Conservation (phyloP, 2,113 vertebrate species). For the Halichoeres trimaculatus region DNA sequence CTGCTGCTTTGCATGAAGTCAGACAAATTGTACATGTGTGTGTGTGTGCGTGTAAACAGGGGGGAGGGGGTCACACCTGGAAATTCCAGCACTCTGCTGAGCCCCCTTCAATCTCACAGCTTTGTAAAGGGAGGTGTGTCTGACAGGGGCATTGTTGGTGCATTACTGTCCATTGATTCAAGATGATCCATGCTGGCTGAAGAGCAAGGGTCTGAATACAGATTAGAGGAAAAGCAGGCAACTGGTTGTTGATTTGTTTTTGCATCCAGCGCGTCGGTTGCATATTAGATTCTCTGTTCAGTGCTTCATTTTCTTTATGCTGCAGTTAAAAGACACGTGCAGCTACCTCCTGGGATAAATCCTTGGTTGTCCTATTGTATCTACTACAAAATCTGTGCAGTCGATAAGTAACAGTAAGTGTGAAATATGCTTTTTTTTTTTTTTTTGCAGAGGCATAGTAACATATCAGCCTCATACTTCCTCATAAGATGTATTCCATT, state of each 20-base stretch:
- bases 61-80: constrained; percentile 27
- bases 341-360: not conserved
- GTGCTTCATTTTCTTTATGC: too few relatives aligned
- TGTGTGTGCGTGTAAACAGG: not conserved
- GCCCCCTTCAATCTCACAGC: constrained; percentile 22
- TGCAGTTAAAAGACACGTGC: not conserved
- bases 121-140: constrained; percentile 15
- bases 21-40: constrained; percentile 21
- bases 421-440: not conserved
- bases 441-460: not conserved
- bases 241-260: constrained; percentile 26
- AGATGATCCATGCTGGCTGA: constrained; percentile 35
- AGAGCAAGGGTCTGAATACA: constrained; percentile 43
- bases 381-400: not conserved
- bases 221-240: constrained; percentile 19
- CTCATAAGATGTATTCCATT: constrained; percentile 23
- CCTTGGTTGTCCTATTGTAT: not conserved
- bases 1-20: constrained; percentile 41
- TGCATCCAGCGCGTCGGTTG: not conserved
- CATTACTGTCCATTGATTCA: constrained; percentile 62
- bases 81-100: constrained; percentile 24
- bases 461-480: constrained; percentile 3
- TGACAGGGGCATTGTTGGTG: constrained; percentile 26
- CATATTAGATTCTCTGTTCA: not conserved
- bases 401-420: not conserved